These are phyloP conservation scores for Numida meleagris DNA, from an alignment of 2,113 vertebrate species.

Conservation along the genomic window DNA sequence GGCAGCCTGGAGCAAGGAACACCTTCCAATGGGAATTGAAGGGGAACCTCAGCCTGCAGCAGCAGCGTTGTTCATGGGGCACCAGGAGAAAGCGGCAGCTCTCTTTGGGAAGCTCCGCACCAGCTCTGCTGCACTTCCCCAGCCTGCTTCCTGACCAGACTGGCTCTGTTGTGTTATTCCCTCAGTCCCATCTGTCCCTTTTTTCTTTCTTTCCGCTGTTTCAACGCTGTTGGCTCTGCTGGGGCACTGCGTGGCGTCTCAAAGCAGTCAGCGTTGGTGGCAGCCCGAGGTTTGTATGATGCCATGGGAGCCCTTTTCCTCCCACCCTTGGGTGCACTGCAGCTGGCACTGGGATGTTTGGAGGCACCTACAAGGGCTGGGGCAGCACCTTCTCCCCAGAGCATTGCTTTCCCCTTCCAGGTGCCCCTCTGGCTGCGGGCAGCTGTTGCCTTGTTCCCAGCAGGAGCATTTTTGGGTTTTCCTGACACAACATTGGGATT, in stretches of 20 bases:
- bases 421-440: background rate
- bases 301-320: fast-evolving
- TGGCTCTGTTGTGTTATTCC: background rate
- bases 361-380: fast-evolving
- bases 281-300: background rate
- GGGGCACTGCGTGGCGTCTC: fast-evolving
- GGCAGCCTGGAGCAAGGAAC: background rate
- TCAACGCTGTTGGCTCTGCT: fast-evolving
- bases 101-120: background rate
- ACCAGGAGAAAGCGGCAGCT: background rate
- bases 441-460: fast-evolving
- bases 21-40: background rate
- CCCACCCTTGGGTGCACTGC: fast-evolving
- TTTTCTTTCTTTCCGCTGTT: fast-evolving
- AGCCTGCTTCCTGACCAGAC: conserved; percentile 10
- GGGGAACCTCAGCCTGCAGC: background rate
- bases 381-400: background rate
- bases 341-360: background rate
- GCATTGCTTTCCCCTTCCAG: background rate
- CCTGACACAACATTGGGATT: too few relatives aligned
- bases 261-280: fast-evolving
- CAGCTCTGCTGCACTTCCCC: background rate
- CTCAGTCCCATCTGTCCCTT: conserved; percentile 45
- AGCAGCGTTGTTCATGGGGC: fast-evolving
- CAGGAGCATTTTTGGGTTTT: fast-evolving